phyloP scores from a whole-genome alignment of 2,797 vertebrate genomes.

The Pangasius larnaudii region DNA sequence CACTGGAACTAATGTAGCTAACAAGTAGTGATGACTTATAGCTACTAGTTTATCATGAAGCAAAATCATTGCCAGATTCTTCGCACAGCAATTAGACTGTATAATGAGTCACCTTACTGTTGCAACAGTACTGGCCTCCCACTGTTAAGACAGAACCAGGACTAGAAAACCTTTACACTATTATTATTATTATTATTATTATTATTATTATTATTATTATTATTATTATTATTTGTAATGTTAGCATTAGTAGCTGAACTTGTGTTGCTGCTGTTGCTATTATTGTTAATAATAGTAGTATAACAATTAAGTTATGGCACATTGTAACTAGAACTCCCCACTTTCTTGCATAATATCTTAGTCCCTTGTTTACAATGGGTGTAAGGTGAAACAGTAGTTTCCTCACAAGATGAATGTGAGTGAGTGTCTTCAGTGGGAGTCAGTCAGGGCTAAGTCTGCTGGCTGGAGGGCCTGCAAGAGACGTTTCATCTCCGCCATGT shows the following conservation, averaged over 20 bases:
- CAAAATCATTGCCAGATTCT: neutral
- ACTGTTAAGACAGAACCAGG: neutral
- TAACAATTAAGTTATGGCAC: neutral
- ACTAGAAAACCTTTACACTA: no score
- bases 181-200: neutral
- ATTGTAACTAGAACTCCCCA: neutral
- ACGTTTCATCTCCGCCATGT: no score
- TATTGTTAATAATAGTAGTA: neutral
- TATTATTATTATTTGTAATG: neutral
- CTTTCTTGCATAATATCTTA: neutral
- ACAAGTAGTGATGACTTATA: neutral
- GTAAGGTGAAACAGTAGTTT: no score
- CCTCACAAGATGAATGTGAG: no score
- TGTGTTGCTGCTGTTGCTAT: neutral
- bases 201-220: neutral
- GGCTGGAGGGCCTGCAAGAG: no score
- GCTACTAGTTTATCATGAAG: neutral
- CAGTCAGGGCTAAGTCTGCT: no score
- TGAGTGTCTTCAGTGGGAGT: no score
- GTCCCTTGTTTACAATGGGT: neutral
- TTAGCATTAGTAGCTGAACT: neutral
- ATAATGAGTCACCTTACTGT: neutral
- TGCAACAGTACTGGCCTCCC: neutral
- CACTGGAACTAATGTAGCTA: neutral
- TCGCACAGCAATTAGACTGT: neutral